Conservation (phyloP, 53 echinoderm and acorn worm genomes). For the Paracentrotus lividus region DNA sequence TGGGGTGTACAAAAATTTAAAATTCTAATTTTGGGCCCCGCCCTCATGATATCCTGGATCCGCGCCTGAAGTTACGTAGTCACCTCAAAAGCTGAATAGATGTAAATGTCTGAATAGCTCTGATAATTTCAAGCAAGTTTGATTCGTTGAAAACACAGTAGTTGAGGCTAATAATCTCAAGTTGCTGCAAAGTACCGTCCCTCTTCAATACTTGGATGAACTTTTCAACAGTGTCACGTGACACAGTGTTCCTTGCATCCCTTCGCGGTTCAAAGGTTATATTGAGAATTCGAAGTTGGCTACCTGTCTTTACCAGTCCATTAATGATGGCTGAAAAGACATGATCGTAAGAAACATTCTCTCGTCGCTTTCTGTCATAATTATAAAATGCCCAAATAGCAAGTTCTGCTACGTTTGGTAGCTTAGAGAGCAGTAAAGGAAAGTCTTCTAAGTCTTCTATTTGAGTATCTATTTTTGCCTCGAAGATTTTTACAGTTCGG, state of each 20-base stretch:
- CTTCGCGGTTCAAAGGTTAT: conserved; percentile 37
- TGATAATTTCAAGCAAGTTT: neutral
- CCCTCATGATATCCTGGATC: too few relatives aligned
- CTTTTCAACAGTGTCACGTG: neutral
- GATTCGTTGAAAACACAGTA: conserved; percentile 26
- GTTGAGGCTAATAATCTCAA: neutral
- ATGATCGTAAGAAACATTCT: neutral
- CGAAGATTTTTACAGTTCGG: neutral
- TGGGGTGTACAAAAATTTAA: too few relatives aligned
- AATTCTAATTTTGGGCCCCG: too few relatives aligned
- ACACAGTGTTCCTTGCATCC: conserved; percentile 28
- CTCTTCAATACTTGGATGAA: neutral
- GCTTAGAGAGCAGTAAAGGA: neutral
- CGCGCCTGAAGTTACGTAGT: too few relatives aligned
- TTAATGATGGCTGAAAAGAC: neutral
- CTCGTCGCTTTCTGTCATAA: neutral
- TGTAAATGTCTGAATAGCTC: neutral
- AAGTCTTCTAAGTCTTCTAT: conserved; percentile 19
- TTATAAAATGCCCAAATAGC: neutral
- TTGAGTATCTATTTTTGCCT: conserved; percentile 19
- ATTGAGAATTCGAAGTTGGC: conserved; percentile 4
- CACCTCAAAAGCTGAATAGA: neutral
- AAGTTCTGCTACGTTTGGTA: conserved; percentile 1
- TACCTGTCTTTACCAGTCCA: neutral
- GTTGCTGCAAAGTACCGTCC: neutral